Conservation (phyloP, 1,140 invertebrate genomes). For the Melitaea cinxia region DNA sequence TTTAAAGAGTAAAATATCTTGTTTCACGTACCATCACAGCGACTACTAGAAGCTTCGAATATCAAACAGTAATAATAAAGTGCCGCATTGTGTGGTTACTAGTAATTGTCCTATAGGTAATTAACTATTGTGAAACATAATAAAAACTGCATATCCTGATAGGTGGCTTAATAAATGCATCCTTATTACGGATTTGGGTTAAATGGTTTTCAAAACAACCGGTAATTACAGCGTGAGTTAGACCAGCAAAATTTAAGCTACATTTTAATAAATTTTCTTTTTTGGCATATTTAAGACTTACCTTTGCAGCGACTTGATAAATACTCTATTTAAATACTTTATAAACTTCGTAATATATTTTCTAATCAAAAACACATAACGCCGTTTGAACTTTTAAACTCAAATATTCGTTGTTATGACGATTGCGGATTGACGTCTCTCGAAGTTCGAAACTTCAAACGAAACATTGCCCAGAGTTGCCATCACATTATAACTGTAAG, state of each 20-base stretch:
- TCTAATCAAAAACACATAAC: background rate
- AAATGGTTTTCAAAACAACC: slow-evolving; percentile 4
- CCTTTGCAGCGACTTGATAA: too few species aligned
- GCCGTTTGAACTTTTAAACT: slow-evolving; percentile 5
- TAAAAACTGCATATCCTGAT: slow-evolving; percentile 18
- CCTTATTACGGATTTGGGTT: slow-evolving; percentile 31
- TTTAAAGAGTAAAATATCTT: too few species aligned
- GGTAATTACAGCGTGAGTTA: slow-evolving; percentile 4
- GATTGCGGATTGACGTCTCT: background rate
- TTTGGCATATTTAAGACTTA: background rate
- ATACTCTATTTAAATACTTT: background rate
- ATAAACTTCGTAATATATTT: background rate
- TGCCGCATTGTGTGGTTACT: background rate
- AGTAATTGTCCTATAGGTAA: background rate
- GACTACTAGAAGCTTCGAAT: background rate
- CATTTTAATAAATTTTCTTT: background rate
- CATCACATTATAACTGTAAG: background rate
- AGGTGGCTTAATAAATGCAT: slow-evolving; percentile 26
- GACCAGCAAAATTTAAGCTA: background rate
- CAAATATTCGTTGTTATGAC: background rate
- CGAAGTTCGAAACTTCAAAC: too few species aligned
- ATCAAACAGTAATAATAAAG: background rate
- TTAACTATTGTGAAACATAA: slow-evolving; percentile 11
- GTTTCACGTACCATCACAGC: background rate
- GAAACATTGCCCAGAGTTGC: too few species aligned